Evolutionary conservation across 1,140 invertebrate genomes (phyloP).

Genomic region (Globodera rostochiensis): DNA sequence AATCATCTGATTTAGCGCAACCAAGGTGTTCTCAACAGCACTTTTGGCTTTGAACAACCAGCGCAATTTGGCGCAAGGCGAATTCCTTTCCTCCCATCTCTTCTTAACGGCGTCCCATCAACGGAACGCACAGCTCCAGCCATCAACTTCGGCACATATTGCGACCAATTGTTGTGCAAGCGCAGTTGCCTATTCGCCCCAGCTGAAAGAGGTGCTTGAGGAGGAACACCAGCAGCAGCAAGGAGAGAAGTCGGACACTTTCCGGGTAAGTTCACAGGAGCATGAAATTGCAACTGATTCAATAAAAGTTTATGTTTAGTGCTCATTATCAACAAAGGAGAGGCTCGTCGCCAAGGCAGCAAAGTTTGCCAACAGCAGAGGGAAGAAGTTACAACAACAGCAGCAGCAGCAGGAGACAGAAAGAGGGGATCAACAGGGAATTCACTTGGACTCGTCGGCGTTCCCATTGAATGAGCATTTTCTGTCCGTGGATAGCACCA

Average conservation of each 20-base stretch:
- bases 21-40: neutral
- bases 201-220: neutral
- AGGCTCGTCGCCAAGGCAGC: neutral
- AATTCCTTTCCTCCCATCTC: neutral
- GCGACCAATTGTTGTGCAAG: neutral
- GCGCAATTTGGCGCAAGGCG: neutral
- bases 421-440: too few species aligned
- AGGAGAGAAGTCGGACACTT: too few species aligned
- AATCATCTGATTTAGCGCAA: neutral
- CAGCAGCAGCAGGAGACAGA: neutral
- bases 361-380: neutral
- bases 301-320: neutral
- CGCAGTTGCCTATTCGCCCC: neutral
- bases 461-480: neutral
- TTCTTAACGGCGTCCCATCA: neutral
- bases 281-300: too few species aligned
- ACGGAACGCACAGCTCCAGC: neutral
- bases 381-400: neutral
- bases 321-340: neutral
- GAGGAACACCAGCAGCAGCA: conserved; percentile 1
- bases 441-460: neutral
- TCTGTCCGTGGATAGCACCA: neutral
- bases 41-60: neutral
- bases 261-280: too few species aligned
- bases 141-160: neutral